phyloP scores from a whole-genome alignment of 1,140 invertebrate species.

The Drosophila azteca region DNA sequence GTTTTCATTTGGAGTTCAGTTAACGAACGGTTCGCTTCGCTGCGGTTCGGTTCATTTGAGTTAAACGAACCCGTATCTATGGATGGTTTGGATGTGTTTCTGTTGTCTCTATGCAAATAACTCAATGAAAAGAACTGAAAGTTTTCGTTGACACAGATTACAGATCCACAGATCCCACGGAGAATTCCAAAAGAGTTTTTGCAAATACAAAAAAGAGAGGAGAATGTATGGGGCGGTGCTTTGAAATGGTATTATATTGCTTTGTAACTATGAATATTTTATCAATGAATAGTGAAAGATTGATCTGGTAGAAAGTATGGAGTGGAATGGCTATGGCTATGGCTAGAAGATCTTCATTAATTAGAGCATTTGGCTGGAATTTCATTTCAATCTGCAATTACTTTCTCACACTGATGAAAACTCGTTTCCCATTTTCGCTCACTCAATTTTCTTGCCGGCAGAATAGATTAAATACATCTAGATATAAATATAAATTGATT shows the following conservation, averaged over 20 bases:
- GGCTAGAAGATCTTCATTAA: slow-evolving; percentile 34
- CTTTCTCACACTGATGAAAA: slow-evolving; percentile 48
- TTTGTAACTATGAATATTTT: background rate
- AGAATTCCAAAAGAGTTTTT: slow-evolving; percentile 47
- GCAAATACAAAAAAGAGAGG: slow-evolving; percentile 25
- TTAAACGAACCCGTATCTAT: slow-evolving; percentile 20
- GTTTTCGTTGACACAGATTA: slow-evolving; percentile 69
- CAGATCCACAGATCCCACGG: slow-evolving; percentile 34
- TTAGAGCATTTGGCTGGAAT: slow-evolving; percentile 34
- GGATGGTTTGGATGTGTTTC: slow-evolving; percentile 4
- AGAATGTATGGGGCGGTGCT: slow-evolving; percentile 17
- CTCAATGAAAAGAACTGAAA: slow-evolving; percentile 62
- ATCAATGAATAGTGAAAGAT: slow-evolving; percentile 40
- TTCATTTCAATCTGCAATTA: slow-evolving; percentile 44
- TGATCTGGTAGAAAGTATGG: slow-evolving; percentile 41
- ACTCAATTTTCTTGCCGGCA: slow-evolving; percentile 30
- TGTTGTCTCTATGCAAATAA: slow-evolving; percentile 57
- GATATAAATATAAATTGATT: slow-evolving; percentile 43
- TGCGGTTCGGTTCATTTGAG: slow-evolving; percentile 7
- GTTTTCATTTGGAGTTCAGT: too few relatives aligned
- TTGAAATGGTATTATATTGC: background rate
- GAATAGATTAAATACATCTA: slow-evolving; percentile 27
- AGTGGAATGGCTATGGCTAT: slow-evolving; percentile 32
- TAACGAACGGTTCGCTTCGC: background rate
- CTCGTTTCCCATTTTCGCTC: slow-evolving; percentile 39